These are phyloP conservation scores for Drosophila burlai DNA, from an alignment of 1,140 invertebrate species.

Conservation along the genomic window DNA sequence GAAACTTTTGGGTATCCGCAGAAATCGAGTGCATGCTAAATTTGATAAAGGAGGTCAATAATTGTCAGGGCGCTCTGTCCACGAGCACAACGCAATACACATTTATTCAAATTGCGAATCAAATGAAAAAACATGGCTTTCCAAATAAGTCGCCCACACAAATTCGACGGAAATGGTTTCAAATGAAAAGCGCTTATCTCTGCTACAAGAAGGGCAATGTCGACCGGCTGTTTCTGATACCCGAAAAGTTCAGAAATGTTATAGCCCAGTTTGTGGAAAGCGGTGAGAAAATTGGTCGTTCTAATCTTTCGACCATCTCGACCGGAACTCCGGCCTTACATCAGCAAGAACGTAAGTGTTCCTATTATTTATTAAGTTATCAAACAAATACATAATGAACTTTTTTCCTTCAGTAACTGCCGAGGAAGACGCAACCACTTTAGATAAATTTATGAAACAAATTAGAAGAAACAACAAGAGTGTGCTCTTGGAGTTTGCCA, in stretches of 20 bases:
- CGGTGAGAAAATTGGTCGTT: constrained; percentile 49
- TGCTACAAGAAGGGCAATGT: constrained; percentile 79
- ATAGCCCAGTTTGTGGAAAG: constrained; percentile 78
- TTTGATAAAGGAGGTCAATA: constrained; percentile 63
- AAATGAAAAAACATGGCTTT: constrained; percentile 75
- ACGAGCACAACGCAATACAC: constrained; percentile 72
- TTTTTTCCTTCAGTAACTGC: not conserved
- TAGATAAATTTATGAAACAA: constrained; percentile 55
- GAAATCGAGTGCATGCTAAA: constrained; percentile 81
- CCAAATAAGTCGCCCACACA: constrained; percentile 77
- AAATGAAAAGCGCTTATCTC: constrained; percentile 79
- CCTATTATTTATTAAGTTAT: not conserved
- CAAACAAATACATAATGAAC: not conserved
- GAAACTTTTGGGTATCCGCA: constrained; percentile 75
- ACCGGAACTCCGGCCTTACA: constrained; percentile 18
- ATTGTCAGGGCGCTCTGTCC: constrained; percentile 49
- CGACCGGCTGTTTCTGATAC: constrained; percentile 67
- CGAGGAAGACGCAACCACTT: constrained; percentile 15
- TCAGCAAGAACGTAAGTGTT: constrained; percentile 22
- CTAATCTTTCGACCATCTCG: constrained; percentile 33
- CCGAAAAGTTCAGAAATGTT: constrained; percentile 66
- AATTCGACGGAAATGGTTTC: constrained; percentile 78
- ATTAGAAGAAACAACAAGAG: constrained; percentile 62
- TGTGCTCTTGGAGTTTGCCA: constrained; percentile 50
- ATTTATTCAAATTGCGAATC: constrained; percentile 72